Conservation (phyloP, 2,797 vertebrate species). For the Crenuchus spilurus region DNA sequence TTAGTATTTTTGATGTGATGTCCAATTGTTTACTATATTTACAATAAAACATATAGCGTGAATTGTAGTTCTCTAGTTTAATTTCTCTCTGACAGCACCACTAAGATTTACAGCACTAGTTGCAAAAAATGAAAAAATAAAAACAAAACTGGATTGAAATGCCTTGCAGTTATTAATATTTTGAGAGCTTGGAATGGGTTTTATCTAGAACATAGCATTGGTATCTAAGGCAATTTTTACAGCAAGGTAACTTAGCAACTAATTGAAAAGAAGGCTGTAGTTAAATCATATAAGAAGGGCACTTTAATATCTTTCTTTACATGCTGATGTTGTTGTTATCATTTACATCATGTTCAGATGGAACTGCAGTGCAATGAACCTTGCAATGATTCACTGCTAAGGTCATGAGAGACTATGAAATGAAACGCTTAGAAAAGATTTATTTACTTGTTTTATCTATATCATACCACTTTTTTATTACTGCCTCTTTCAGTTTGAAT, state of each 20-base stretch:
- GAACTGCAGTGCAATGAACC: background rate
- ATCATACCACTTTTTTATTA: background rate
- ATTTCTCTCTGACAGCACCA: background rate
- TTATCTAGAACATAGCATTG: background rate
- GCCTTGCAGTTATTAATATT: background rate
- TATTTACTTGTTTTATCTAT: background rate
- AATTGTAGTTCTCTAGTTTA: background rate
- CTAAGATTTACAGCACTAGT: background rate
- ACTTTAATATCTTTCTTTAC: conserved; percentile 42
- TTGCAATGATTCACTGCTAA: background rate
- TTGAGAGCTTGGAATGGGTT: background rate
- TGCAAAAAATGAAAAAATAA: too few relatives aligned
- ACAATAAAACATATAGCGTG: background rate
- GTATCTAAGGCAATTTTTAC: conserved; percentile 37
- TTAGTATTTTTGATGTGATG: background rate
- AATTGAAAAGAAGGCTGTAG: conserved; percentile 19
- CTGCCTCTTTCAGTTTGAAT: background rate
- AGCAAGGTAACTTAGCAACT: conserved; percentile 35
- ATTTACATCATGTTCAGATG: background rate
- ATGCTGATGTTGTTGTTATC: background rate
- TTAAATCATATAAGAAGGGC: conserved; percentile 26
- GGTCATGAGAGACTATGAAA: background rate
- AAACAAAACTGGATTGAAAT: background rate
- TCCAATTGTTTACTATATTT: background rate
- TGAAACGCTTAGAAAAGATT: background rate